Percentiles rank a stretch among this genome's conserved stretches.
These are phyloP conservation scores for Halcyon leucocephala DNA, from an alignment of 2,797 vertebrate species.

Conservation along the genomic window DNA sequence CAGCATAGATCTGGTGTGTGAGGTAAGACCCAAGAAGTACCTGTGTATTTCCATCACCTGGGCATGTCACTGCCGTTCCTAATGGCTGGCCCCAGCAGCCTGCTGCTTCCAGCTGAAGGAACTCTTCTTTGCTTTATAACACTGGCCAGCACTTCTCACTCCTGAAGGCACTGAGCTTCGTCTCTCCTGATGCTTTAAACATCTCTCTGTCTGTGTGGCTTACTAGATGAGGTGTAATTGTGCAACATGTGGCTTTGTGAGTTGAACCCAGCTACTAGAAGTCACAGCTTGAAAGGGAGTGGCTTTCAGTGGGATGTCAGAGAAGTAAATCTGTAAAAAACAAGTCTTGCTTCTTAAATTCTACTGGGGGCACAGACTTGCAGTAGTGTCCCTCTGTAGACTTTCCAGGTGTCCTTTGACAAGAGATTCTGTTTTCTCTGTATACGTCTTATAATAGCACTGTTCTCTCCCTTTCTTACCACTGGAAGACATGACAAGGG, in stretches of 20 bases:
- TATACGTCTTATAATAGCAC: neutral
- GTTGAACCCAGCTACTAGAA: neutral
- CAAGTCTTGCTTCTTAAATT: neutral
- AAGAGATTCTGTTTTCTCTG: neutral
- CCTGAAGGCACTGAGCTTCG: neutral
- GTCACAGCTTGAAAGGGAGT: neutral
- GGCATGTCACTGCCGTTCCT: neutral
- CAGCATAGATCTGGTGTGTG: slow-evolving; percentile 86
- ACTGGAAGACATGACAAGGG: neutral
- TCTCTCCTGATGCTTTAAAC: neutral
- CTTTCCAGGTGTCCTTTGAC: neutral
- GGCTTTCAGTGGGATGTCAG: neutral
- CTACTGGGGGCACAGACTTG: neutral
- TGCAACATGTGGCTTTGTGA: neutral
- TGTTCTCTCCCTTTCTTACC: neutral
- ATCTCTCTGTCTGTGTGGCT: neutral
- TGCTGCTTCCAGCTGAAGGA: neutral
- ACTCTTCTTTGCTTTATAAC: neutral
- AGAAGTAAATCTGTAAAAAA: neutral
- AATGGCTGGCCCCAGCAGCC: neutral
- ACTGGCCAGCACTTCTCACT: neutral
- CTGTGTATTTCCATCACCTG: neutral
- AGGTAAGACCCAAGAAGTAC: slow-evolving; percentile 75
- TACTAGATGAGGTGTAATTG: neutral
- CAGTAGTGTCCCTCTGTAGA: neutral